These are phyloP conservation scores for Latheticus oryzae DNA, from an alignment of 2,888 invertebrate genomes.

Conservation along the genomic window DNA sequence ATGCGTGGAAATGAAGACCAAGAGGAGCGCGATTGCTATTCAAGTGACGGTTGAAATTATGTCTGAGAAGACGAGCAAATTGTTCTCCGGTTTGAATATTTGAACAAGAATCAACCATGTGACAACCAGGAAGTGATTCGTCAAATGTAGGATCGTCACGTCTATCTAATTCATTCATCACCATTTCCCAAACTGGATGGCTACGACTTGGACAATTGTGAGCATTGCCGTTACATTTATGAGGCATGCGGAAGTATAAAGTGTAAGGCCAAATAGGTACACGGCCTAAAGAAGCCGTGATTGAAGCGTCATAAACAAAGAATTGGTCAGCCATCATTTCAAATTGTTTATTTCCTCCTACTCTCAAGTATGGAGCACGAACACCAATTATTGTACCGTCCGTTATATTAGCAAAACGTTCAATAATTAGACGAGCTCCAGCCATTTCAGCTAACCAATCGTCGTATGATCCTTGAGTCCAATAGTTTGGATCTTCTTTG, in stretches of 20 bases:
- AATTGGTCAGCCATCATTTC: constrained; percentile 97
- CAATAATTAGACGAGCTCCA: constrained; percentile 86
- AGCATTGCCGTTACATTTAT: constrained; percentile 94
- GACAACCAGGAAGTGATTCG: constrained; percentile 92
- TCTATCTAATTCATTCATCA: constrained; percentile 94
- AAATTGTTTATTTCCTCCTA: constrained; percentile 95
- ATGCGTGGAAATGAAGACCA: constrained; percentile 93
- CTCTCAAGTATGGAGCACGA: constrained; percentile 88
- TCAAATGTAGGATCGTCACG: constrained; percentile 94
- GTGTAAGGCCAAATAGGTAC: constrained; percentile 98
- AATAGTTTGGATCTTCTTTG: constrained; percentile 92
- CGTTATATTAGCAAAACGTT: constrained; percentile 91
- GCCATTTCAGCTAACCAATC: constrained; percentile 97
- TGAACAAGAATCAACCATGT: constrained; percentile 94
- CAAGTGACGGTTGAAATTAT: constrained; percentile 96
- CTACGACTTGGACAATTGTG: constrained; percentile 92
- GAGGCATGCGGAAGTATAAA: constrained; percentile 95
- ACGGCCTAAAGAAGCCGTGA: constrained; percentile 88
- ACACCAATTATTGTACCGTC: constrained; percentile 91
- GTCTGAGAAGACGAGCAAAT: constrained; percentile 87
- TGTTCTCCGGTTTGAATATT: constrained; percentile 93
- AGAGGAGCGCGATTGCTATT: constrained; percentile 93
- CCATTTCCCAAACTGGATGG: constrained; percentile 97
- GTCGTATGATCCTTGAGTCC: constrained; percentile 87
- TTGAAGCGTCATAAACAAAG: constrained; percentile 94